Conservation (phyloP, 2,888 invertebrate species). For the Protophormia terraenovae region DNA sequence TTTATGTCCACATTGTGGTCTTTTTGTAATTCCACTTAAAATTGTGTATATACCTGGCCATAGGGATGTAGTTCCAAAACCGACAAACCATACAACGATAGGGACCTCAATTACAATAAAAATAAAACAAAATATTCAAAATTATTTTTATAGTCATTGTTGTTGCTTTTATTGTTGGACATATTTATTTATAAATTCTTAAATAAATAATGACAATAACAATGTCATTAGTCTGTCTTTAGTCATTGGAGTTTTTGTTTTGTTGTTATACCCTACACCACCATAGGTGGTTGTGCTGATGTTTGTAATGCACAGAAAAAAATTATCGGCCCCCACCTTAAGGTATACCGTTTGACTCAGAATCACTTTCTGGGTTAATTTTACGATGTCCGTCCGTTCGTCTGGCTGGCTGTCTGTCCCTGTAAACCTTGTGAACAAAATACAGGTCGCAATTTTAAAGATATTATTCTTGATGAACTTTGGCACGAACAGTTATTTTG, state of each 20-base stretch:
- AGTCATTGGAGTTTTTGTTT: slow-evolving; percentile 28
- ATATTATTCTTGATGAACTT: too few species aligned
- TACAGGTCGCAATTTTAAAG: too few species aligned
- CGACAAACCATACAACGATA: neutral
- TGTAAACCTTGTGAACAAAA: too few species aligned
- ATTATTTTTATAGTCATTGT: slow-evolving; percentile 29
- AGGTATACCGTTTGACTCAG: too few species aligned
- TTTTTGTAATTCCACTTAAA: slow-evolving; percentile 15
- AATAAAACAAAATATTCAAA: slow-evolving; percentile 1
- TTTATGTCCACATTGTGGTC: slow-evolving; percentile 27
- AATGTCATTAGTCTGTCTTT: slow-evolving; percentile 54
- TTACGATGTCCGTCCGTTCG: too few species aligned
- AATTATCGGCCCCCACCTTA: too few species aligned
- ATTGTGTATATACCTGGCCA: neutral
- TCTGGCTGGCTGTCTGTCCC: too few species aligned
- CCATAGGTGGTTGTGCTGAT: too few species aligned
- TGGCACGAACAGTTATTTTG: too few species aligned
- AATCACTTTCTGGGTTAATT: too few species aligned
- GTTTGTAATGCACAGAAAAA: too few species aligned
- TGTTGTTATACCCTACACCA: too few species aligned
- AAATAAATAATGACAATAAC: slow-evolving; percentile 58
- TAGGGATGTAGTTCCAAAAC: neutral
- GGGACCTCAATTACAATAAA: neutral
- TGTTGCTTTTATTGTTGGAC: slow-evolving; percentile 1
- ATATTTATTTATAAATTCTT: slow-evolving; percentile 48